Percentiles rank a stretch among this genome's conserved stretches.
Evolutionary conservation across 2,113 vertebrate species (phyloP).

Genomic region (Cinclus mexicanus): DNA sequence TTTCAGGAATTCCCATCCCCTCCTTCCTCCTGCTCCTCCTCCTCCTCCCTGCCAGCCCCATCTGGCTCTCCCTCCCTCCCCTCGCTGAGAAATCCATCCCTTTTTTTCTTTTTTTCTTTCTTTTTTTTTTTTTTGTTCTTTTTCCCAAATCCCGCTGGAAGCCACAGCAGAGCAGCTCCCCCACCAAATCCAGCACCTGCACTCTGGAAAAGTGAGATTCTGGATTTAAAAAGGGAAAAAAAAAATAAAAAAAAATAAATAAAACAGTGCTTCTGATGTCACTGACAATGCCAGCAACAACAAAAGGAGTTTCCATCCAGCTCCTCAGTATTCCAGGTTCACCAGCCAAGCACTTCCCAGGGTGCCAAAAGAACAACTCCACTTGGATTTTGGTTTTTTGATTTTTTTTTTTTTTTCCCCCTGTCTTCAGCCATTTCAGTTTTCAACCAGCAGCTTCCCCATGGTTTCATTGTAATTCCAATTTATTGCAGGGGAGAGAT

Average conservation of each 20-base stretch:
- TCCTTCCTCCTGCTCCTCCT: not conserved
- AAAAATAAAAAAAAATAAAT: not conserved
- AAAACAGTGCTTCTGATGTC: not conserved
- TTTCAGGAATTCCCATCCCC: not conserved
- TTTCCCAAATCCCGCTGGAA: not conserved
- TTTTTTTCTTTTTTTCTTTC: not conserved
- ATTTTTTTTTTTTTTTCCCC: rapidly evolving
- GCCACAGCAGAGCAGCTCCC: not conserved
- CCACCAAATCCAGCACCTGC: not conserved
- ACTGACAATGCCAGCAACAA: not conserved
- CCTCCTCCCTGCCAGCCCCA: not conserved
- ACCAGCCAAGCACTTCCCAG: not conserved
- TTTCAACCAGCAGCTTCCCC: not conserved
- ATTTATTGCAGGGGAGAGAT: conserved; percentile 12
- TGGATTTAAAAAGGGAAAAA: not conserved
- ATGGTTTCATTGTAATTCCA: not conserved
- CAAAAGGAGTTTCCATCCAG: not conserved
- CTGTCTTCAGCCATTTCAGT: not conserved
- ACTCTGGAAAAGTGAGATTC: not conserved
- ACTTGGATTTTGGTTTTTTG: not conserved
- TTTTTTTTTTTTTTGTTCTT: too few relatives aligned
- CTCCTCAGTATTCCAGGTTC: not conserved
- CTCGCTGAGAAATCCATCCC: not conserved
- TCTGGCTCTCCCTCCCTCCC: not conserved
- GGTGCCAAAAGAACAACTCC: not conserved